These are phyloP conservation scores for Drosophila nigricruria DNA, from an alignment of 2,888 invertebrate genomes.

Conservation along the genomic window DNA sequence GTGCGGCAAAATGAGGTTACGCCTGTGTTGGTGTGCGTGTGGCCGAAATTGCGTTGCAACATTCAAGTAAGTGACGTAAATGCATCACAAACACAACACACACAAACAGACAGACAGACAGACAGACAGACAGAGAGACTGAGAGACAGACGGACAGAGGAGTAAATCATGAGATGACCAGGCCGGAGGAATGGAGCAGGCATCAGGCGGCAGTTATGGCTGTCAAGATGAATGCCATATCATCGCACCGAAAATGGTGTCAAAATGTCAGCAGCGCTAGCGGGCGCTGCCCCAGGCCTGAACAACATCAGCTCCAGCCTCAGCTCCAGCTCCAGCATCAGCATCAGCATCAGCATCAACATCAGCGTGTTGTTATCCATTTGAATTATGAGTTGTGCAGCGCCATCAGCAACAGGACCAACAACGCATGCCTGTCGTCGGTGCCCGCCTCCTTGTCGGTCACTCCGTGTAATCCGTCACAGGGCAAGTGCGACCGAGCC, in stretches of 20 bases:
- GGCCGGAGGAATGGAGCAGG: slow-evolving; percentile 16
- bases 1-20: slow-evolving; percentile 52
- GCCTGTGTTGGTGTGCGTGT: slow-evolving; percentile 33
- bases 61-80: slow-evolving; percentile 81
- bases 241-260: slow-evolving; percentile 81
- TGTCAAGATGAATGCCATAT: slow-evolving; percentile 84
- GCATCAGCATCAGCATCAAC: not conserved
- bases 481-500: slow-evolving; percentile 33
- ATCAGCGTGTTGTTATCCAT: slow-evolving; percentile 62
- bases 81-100: slow-evolving; percentile 66
- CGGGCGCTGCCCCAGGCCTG: slow-evolving; percentile 20
- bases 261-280: slow-evolving; percentile 72
- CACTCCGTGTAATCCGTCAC: slow-evolving; percentile 62
- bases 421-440: slow-evolving; percentile 48
- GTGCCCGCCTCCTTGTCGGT: slow-evolving; percentile 21
- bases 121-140: slow-evolving; percentile 5
- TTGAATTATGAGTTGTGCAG: slow-evolving; percentile 76
- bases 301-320: slow-evolving; percentile 5
- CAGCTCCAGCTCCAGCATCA: not conserved
- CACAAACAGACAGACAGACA: slow-evolving; percentile 36
- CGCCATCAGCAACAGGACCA: slow-evolving; percentile 50
- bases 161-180: slow-evolving; percentile 61
- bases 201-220: slow-evolving; percentile 76
- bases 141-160: slow-evolving; percentile 21
- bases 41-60: slow-evolving; percentile 78